Evolutionary conservation across 2,797 vertebrate species (phyloP), one percentile per base, ranked within the genome.

Genomic region (Phalloptychus januarius): DNA sequence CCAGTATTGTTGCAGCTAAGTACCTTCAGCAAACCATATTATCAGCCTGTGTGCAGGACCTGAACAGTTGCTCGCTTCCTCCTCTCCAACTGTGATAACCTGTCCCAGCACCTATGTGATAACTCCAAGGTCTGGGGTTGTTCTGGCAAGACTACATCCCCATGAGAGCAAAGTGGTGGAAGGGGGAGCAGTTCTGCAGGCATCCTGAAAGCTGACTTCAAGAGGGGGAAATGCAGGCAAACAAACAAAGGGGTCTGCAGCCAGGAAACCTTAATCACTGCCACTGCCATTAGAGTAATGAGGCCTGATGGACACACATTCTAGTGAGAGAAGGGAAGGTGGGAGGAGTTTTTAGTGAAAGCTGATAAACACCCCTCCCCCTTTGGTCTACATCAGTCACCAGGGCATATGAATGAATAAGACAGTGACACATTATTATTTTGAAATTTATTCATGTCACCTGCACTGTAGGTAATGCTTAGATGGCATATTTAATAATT

Each of bases 231-330:
- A 90, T 90, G 77, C 86, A 50, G 42, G 88, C 54, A 79, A 92
- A 95, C 92, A 94, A 95, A 92, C 91, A 95, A 91, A 94, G 90
- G 89, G 91, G 85, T 85, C 90, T 84, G 44, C 87, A 79, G 83
- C 88, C 93, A 91, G 96, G 95, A 97, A 96, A 92, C 93, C 94
- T 96, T 95, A 96, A 96, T 96, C 96, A 94, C 91, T 72, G 82
- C 91, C 91, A 93, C 91, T 90, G 80, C 90, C 94, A 92, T 94
- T 91, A 89, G 85, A 91, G 89, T 93, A 94, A 93, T 94, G 86
- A 93, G 96, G 94, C 95, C 96, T 96, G 95, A 96, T 96, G 93
- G 93, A 91, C 91, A 83, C 89, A 90, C 82, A 88, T 86, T 91
- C 88, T 88, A 89, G 90, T 85, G 86, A 91, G 87, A 87, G 83